phyloP scores from a whole-genome alignment of 2,113 vertebrate species.

The Salminus brasiliensis region DNA sequence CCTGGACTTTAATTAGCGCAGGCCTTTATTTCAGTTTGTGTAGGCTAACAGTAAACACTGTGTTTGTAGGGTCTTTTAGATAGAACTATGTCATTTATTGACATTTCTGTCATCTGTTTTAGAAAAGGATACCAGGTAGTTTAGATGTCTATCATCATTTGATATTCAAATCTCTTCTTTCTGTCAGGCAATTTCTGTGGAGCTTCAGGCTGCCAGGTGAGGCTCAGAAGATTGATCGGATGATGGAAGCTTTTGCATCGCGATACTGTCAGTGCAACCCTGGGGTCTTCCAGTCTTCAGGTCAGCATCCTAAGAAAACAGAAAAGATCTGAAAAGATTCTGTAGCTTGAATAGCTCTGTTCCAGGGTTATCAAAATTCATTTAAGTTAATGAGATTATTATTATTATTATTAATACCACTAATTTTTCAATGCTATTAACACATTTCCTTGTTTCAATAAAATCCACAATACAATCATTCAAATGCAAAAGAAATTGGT shows the following conservation, averaged over 20 bases:
- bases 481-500: too few relatives aligned
- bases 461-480: too few relatives aligned
- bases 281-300: slow-evolving; percentile 97
- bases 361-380: too few relatives aligned
- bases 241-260: slow-evolving; percentile 97
- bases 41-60: not conserved
- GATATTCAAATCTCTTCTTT: not conserved
- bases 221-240: slow-evolving; percentile 97
- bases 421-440: too few relatives aligned
- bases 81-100: not conserved
- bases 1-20: too few relatives aligned
- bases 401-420: too few relatives aligned
- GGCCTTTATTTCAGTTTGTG: not conserved
- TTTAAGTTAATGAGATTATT: too few relatives aligned
- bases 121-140: not conserved
- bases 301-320: slow-evolving; percentile 68
- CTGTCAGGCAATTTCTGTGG: slow-evolving; percentile 93
- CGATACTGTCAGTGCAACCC: slow-evolving; percentile 97
- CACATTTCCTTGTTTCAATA: too few relatives aligned
- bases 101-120: not conserved
- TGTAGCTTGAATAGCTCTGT: not conserved
- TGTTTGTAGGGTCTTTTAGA: not conserved
- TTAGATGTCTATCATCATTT: not conserved
- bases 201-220: slow-evolving; percentile 96
- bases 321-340: not conserved